Conservation (phyloP, 1,140 invertebrate genomes). For the Dreissena rostriformis region DNA sequence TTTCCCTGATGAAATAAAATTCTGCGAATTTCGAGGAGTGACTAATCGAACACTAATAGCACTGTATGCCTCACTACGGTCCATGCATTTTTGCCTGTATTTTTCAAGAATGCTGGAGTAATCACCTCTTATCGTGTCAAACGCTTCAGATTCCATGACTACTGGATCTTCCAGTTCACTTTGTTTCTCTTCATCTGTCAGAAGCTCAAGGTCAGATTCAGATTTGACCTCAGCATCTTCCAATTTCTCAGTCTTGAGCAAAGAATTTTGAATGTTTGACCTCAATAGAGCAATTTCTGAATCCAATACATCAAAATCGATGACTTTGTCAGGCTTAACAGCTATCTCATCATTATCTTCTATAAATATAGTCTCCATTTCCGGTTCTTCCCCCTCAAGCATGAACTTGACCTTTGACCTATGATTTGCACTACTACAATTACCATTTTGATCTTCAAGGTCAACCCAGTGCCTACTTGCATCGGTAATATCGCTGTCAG, state of each 20-base stretch:
- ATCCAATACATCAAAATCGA: slow-evolving; percentile 50
- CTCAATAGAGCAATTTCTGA: slow-evolving; percentile 32
- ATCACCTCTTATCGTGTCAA: slow-evolving; percentile 41
- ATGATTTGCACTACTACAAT: background rate
- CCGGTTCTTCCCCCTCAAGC: slow-evolving; percentile 39
- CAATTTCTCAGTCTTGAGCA: background rate
- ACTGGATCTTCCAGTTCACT: background rate
- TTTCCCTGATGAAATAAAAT: background rate
- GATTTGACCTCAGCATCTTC: slow-evolving; percentile 7
- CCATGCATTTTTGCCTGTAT: slow-evolving; percentile 45
- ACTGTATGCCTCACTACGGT: slow-evolving; percentile 47
- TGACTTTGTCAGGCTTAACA: slow-evolving; percentile 12
- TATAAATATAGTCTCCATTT: slow-evolving; percentile 48
- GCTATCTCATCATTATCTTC: slow-evolving; percentile 39
- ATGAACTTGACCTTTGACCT: slow-evolving; percentile 51
- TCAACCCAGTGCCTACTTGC: background rate
- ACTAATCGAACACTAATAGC: slow-evolving; percentile 34
- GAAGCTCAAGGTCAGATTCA: slow-evolving; percentile 16
- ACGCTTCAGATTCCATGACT: slow-evolving; percentile 1
- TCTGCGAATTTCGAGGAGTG: slow-evolving; percentile 31
- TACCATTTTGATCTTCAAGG: background rate
- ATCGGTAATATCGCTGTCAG: background rate
- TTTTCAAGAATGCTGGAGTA: slow-evolving; percentile 43
- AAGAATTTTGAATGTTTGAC: slow-evolving; percentile 29
- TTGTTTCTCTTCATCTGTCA: background rate